Conservation (phyloP, 1,140 invertebrate genomes). For the Orussus abietinus region DNA sequence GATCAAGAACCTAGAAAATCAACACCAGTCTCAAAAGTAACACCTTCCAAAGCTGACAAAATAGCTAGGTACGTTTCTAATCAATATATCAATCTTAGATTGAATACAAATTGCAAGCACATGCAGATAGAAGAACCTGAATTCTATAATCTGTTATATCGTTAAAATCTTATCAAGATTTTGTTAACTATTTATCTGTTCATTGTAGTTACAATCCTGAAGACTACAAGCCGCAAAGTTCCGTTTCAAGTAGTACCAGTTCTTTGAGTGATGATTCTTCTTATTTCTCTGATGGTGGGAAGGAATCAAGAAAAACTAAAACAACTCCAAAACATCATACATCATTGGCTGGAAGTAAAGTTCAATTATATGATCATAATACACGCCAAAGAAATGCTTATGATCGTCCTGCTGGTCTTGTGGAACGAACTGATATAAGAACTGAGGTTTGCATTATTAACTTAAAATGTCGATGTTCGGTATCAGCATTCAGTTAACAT, state of each 20-base stretch:
- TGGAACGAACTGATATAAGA: constrained; percentile 36
- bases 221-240: constrained; percentile 37
- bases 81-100: constrained; percentile 3
- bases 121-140: too few relatives aligned
- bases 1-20: constrained; percentile 33
- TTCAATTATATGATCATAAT: constrained; percentile 40
- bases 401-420: constrained; percentile 32
- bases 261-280: constrained; percentile 46
- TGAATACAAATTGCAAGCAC: background rate
- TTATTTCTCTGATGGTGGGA: constrained; percentile 37
- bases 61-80: constrained; percentile 25
- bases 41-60: constrained; percentile 27
- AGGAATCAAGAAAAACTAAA: constrained; percentile 21
- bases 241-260: constrained; percentile 29
- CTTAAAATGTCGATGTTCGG: too few relatives aligned
- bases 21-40: constrained; percentile 24
- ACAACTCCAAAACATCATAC: constrained; percentile 19
- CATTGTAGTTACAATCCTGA: constrained; percentile 41
- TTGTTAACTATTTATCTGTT: too few relatives aligned
- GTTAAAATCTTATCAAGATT: too few relatives aligned
- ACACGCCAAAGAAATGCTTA: constrained; percentile 34
- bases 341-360: constrained; percentile 27
- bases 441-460: constrained; percentile 35
- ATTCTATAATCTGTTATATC: background rate
- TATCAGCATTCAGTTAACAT: too few relatives aligned